Evolutionary conservation across 2,797 vertebrate genomes (phyloP).

Genomic region (Tamandua tetradactyla): DNA sequence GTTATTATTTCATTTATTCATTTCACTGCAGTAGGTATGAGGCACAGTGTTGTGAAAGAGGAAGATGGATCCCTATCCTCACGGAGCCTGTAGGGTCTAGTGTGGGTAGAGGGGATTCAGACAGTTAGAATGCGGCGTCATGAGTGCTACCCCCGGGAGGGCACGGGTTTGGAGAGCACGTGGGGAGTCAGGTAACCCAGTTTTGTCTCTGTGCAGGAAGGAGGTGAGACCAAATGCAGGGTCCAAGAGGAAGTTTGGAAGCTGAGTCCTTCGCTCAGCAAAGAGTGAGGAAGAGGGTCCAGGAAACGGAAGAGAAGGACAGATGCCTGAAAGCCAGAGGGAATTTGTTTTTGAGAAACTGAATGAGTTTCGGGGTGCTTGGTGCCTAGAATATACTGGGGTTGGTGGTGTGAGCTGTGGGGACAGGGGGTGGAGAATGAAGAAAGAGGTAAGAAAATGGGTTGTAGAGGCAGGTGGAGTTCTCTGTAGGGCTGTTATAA

Average conservation of each 20-base stretch:
- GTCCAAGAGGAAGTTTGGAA: background rate
- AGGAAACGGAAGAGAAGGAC: background rate
- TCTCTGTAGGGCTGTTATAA: background rate
- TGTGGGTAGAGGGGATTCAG: too few species aligned
- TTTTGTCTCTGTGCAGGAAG: background rate
- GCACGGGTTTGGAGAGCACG: accelerated
- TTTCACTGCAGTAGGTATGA: background rate
- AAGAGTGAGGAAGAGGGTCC: background rate
- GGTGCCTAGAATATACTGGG: background rate
- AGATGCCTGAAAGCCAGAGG: background rate
- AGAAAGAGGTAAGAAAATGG: background rate
- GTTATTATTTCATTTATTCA: background rate
- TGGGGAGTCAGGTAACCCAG: too few species aligned
- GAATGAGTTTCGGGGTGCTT: background rate
- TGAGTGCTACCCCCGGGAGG: too few species aligned
- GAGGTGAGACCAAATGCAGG: background rate
- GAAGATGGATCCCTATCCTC: background rate
- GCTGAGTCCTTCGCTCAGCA: background rate
- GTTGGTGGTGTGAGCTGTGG: background rate
- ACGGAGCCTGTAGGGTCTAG: accelerated
- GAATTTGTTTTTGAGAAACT: background rate
- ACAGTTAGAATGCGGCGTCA: too few species aligned
- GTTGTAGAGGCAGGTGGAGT: background rate
- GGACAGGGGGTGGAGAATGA: background rate
- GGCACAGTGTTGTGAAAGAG: background rate